phyloP scores from a whole-genome alignment of 2,797 vertebrate species.

The Natrix natrix region DNA sequence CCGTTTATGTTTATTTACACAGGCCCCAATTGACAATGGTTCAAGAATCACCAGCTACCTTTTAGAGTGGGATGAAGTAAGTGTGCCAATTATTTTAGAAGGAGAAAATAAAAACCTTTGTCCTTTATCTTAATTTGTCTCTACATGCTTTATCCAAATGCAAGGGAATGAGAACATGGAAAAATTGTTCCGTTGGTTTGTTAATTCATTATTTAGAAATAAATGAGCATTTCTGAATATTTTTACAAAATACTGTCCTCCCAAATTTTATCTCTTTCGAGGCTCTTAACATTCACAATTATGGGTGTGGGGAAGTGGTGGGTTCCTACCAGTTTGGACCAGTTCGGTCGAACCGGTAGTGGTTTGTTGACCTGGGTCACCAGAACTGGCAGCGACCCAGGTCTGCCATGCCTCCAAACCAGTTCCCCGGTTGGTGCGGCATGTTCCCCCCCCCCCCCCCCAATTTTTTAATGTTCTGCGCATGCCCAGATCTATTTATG shows the following conservation, averaged over 20 bases:
- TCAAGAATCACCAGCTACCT: slow-evolving; percentile 98
- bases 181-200: background rate
- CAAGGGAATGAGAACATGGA: slow-evolving; percentile 43
- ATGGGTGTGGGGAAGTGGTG: no score
- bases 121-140: slow-evolving; percentile 43
- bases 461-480: no score
- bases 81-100: slow-evolving; percentile 39
- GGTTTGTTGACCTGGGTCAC: no score
- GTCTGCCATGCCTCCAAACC: no score
- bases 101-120: background rate
- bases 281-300: no score
- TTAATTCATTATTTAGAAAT: background rate
- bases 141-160: slow-evolving; percentile 12
- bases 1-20: slow-evolving; percentile 55
- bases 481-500: no score
- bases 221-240: background rate
- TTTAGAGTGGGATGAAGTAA: slow-evolving; percentile 97
- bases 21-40: slow-evolving; percentile 94
- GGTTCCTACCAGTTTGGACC: no score
- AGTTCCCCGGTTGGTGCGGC: no score
- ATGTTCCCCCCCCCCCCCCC: no score
- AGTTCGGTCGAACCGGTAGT: no score
- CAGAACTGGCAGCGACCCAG: no score
- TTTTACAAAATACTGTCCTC: background rate
- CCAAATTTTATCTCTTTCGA: background rate